phyloP scores from a whole-genome alignment of 2,113 vertebrate genomes.

The Engraulis encrasicolus region DNA sequence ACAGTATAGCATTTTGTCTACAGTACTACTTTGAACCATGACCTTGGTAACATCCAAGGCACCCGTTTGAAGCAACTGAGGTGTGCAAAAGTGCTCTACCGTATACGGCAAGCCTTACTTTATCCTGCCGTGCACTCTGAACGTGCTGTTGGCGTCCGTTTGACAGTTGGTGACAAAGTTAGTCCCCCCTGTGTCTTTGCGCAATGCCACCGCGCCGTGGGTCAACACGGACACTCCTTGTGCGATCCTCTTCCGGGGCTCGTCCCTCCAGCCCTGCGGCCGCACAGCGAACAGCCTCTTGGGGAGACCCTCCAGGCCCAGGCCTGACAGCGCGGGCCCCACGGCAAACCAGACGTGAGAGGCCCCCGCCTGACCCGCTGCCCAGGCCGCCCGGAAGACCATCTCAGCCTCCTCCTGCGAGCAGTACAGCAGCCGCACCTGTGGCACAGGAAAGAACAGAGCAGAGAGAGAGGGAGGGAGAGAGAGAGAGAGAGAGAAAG shows the following conservation, averaged over 20 bases:
- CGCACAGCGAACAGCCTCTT: conserved; percentile 87
- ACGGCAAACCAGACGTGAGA: conserved; percentile 94
- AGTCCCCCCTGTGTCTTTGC: conserved; percentile 86
- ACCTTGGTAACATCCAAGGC: no score
- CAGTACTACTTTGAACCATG: no score
- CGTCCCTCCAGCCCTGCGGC: conserved; percentile 90
- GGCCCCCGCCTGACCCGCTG: conserved; percentile 85
- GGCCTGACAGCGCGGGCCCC: conserved; percentile 84
- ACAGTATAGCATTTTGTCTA: no score
- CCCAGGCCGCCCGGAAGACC: conserved; percentile 86
- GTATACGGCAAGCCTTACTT: no score
- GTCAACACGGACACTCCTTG: conserved; percentile 91
- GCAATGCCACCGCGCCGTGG: conserved; percentile 86
- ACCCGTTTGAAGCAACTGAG: no score
- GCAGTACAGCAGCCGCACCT: conserved; percentile 92
- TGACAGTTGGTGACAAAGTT: conserved; percentile 89
- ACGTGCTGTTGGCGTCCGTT: conserved; percentile 84
- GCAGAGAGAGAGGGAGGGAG: conserved; percentile 46
- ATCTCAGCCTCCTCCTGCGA: conserved; percentile 90
- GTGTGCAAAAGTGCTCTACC: no score
- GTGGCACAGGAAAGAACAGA: conserved; percentile 59
- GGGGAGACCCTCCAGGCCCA: conserved; percentile 81
- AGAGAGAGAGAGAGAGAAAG: conserved; percentile 2
- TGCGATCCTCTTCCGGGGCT: conserved; percentile 81
- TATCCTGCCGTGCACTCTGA: conserved; percentile 82